Evolutionary conservation across 2,113 vertebrate genomes (phyloP).

Genomic region (Antennarius striatus): DNA sequence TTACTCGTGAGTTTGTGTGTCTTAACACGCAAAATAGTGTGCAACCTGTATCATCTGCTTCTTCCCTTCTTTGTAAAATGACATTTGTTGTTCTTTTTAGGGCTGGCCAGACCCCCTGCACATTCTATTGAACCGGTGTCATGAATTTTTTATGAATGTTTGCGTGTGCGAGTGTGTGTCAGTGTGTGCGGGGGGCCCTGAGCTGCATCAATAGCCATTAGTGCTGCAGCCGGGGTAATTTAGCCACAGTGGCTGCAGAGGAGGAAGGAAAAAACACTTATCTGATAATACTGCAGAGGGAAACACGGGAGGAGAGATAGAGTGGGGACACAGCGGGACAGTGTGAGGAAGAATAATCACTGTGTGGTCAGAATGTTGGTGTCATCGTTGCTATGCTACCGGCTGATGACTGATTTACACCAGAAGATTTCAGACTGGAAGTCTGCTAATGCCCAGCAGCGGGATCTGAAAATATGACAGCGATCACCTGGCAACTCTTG

Average conservation of each 20-base stretch:
- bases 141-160: conserved; percentile 79
- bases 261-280: conserved; percentile 57
- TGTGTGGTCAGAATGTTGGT: conserved; percentile 43
- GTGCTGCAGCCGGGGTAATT: conserved; percentile 75
- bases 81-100: conserved; percentile 68
- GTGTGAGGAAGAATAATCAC: conserved; percentile 41
- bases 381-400: conserved; percentile 37
- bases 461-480: conserved; percentile 12
- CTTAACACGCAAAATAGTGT: not conserved
- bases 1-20: not conserved
- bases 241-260: conserved; percentile 73
- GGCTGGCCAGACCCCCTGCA: conserved; percentile 58
- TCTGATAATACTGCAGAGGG: conserved; percentile 74
- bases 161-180: conserved; percentile 57
- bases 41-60: conserved; percentile 31
- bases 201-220: conserved; percentile 79
- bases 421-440: conserved; percentile 37
- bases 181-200: conserved; percentile 38
- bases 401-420: conserved; percentile 33
- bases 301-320: conserved; percentile 58
- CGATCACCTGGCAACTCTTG: not conserved
- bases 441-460: conserved; percentile 8
- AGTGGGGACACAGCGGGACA: conserved; percentile 39
- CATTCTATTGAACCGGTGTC: conserved; percentile 66
- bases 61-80: conserved; percentile 54